Base-by-base conservation (phyloP, 2,113 vertebrate species). In the Atractosteus spatula region DNA sequence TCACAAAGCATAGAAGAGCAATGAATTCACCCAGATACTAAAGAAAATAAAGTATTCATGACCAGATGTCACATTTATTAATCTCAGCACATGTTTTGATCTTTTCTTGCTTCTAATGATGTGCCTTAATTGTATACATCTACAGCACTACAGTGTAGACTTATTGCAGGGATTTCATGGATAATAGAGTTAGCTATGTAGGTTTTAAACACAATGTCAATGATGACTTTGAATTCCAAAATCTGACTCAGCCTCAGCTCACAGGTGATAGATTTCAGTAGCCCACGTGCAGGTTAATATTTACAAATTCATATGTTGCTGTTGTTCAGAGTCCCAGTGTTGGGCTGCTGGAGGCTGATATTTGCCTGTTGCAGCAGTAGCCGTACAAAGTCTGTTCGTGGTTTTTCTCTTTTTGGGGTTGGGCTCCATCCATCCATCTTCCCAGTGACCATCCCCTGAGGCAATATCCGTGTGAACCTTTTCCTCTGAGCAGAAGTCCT, bases 271-370 rank as follows among this genome's bases (percentile, higher is more conserved):
- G 84, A 86, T 85, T 80, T 75, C 75, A 69, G 69, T 80, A 84
- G 85, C 89, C 87, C 89, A 89, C 89, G 87, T 89, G 87, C 76
- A 83, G 56, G n/a, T 41, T 76, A 78, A 74, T 95, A 94, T 96
- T 91, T 94, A 97, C 90, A 96, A 75, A 69, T 83, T 76, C 43
- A 66, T 73, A 59, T 68, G 66, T 70, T 75, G 71, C 44, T 79
- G 76, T 68, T 71, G 51, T 10, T 54, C 14, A 57, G 43, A 70
- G 74, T 13, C 83, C 75, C 78, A 65, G 44, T 74, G 56, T 63
- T 62, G 42, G 43, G 1, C 29, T 45, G 11, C 17, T 17, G 12
- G 8, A 63, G 55, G 47, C 47, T 42, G 16, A n/a, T 55, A 41
- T 63, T n/a, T 61, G 61, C 51, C 68, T 14, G 56, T 17, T 7